Percentiles rank a stretch among this genome's conserved stretches.
phyloP scores from a whole-genome alignment of 2,797 vertebrate species.

The Astyanax mexicanus region DNA sequence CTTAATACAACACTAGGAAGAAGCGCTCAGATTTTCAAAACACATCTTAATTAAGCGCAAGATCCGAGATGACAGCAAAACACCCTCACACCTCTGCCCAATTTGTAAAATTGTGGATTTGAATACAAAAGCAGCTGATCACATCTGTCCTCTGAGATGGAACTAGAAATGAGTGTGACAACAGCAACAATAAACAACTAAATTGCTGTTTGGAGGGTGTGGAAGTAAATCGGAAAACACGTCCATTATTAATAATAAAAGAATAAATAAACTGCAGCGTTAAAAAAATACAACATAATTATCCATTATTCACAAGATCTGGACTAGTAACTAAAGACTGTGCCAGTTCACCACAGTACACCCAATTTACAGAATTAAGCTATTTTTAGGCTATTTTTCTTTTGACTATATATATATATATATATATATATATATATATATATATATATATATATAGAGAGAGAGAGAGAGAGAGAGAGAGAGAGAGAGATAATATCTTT shows the following conservation, averaged over 20 bases:
- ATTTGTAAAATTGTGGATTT: conserved; percentile 30
- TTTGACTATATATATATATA: no score
- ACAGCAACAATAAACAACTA: conserved; percentile 27
- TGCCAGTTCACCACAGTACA: neutral
- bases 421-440: no score
- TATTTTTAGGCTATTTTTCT: no score
- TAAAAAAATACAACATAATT: neutral
- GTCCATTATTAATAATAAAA: no score
- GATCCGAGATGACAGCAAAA: conserved; percentile 33
- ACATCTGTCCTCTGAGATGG: conserved; percentile 16
- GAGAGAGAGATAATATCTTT: no score
- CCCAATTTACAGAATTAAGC: neutral
- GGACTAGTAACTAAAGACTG: neutral
- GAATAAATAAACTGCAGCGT: no score
- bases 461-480: no score
- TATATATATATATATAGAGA: no score
- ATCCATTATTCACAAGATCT: neutral
- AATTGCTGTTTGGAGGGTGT: conserved; percentile 15
- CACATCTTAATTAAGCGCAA: conserved; percentile 42
- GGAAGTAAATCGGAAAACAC: neutral
- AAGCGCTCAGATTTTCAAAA: conserved; percentile 13
- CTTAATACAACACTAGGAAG: conserved; percentile 29
- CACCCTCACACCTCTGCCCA: conserved; percentile 19
- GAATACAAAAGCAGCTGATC: neutral
- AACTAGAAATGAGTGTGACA: conserved; percentile 21